Evolutionary conservation across 1,140 invertebrate species (phyloP), one percentile per base, ranked within the genome.

Genomic region (Drosophila rufa): DNA sequence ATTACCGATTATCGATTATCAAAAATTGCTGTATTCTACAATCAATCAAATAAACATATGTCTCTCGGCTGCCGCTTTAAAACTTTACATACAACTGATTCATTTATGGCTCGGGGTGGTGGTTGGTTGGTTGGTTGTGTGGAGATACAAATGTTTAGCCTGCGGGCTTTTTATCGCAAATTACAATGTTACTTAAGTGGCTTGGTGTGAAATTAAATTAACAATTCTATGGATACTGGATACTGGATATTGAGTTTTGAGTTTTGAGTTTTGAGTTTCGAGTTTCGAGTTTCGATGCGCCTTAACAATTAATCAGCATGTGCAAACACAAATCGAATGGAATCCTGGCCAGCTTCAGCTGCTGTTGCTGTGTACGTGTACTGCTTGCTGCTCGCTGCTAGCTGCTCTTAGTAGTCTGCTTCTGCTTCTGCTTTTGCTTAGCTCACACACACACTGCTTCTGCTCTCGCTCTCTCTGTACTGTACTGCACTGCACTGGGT

Each of bases 331-430:
- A 74, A 75, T 74, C 50, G 66, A 58, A 73, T 61, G 47, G 65
- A 90, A 87, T 87, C 85, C 84, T 90, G 84, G 80, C 43, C 76
- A 89, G 79, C 77, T 77, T 40, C 76, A 89, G 79, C 77, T 77
- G 61, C 62, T 87, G 62, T 80, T 80, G 65, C 73, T 87, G 79
- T 86, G 84, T 86, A 74, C 70, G 80, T 89, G 83, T 83, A 77
- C 62, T 76, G 55, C 48, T 59, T 55, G 66, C 62, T 76, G 55
- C 43, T 56, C 53, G 53, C 53, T 60, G 73, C 56, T 71, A 3
- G 22, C 22, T 25, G 22, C 22, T 25, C 22, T 70, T 47, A 33
- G 33, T 47, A 36, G 25, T 69, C 68, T 78, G 58, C 33, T 69
- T 30, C 27, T 30, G 27, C 27, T 27, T 69, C 68, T 78, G 58